These are phyloP conservation scores for Cyanocitta stelleri DNA, from an alignment of 2,113 vertebrate genomes.

Conservation along the genomic window DNA sequence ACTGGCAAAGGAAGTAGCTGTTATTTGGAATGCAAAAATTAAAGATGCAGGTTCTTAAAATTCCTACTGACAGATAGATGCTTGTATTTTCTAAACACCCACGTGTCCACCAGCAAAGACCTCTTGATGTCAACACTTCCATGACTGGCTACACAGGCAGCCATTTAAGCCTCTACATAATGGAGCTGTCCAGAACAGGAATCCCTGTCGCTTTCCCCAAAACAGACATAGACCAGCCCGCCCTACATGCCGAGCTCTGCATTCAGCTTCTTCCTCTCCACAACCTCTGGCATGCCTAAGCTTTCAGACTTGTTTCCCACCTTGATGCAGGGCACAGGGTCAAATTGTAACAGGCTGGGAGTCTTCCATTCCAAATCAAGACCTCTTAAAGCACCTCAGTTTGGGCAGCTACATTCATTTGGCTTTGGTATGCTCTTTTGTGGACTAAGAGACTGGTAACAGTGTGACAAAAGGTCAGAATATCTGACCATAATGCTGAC, in stretches of 20 bases:
- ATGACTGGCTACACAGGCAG: not conserved
- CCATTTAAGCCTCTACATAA: not conserved
- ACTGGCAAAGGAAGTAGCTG: not conserved
- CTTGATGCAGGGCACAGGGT: not conserved
- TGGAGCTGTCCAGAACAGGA: not conserved
- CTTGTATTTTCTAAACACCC: not conserved
- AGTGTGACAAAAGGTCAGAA: not conserved
- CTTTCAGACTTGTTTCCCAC: not conserved
- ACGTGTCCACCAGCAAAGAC: not conserved
- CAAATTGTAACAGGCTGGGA: not conserved
- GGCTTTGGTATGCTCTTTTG: not conserved
- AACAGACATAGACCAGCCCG: fast-evolving
- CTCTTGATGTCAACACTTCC: not conserved
- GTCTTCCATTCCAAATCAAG: not conserved
- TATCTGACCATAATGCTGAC: not conserved
- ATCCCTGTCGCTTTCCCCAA: not conserved
- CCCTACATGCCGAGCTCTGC: not conserved
- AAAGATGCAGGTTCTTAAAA: not conserved
- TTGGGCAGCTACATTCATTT: not conserved
- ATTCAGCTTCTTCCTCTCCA: not conserved
- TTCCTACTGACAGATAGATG: not conserved
- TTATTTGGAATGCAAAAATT: not conserved
- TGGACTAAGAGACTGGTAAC: not conserved
- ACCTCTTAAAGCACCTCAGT: not conserved
- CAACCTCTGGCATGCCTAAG: not conserved